Base-by-base conservation (phyloP, 2,888 invertebrate genomes). In the Melinaea menophilus region DNA sequence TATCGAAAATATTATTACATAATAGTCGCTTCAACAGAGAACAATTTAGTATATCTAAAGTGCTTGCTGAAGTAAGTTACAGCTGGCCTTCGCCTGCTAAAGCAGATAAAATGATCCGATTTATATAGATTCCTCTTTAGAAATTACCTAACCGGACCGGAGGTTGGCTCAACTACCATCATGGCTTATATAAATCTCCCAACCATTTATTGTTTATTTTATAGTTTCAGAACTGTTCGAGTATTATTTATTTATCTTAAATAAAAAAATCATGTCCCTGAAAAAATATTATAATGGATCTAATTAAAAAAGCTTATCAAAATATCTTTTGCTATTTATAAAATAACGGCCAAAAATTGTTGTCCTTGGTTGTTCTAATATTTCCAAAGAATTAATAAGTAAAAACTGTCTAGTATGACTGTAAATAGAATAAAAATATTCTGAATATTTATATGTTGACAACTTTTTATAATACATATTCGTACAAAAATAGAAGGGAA, bases 61-160 rank as follows among this genome's bases (percentile, higher is more conserved):
- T 61, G 35, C 47, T 56, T 13, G 48, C 58, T 46, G n/a, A 56
- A 59, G 56, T 57, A 56, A 66, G 51, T 56, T 62, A 57, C 41
- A 41, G 9, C 9, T 41, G 41, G 55, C 58, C 47, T 33, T 46
- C 60, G 51, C 55, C 62, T 64, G 63, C 41, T 63, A 46, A 56
- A 41, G 22, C 34, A 59, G 63, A 66, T 60, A 67, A 60, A 62
- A 59, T 64, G 48, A 62, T 58, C 64, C 48, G 34, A 47, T 67
- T 59, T 64, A 64, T 59, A 64, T 61, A 60, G 58, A 57, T 66
- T 66, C 55, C 41, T 51, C 51, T 51, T 51, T 51, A 51, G 51
- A 59, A 65, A 60, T 54, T 61, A 56, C 4, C 31, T 47, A 66
- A 61, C 56, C 56, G 59, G 55, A 47, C 58, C 47, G 31, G 31